These are phyloP conservation scores for Epinotia demarniana DNA, from an alignment of 2,888 invertebrate species.

Conservation along the genomic window DNA sequence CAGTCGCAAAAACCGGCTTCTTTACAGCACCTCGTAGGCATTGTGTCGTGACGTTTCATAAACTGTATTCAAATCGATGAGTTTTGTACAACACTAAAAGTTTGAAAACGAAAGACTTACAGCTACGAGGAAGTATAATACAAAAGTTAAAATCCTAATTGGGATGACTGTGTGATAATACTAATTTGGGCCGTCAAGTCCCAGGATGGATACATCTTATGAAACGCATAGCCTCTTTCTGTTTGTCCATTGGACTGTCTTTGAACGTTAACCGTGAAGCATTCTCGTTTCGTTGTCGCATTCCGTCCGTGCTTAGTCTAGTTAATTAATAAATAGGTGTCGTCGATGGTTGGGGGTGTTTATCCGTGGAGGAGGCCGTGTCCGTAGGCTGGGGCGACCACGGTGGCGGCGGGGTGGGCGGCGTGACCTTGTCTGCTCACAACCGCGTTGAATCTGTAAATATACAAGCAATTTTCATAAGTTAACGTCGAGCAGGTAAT, in stretches of 20 bases:
- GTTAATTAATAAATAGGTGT: conserved; percentile 71
- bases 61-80: conserved; percentile 65
- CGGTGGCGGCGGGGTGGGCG: conserved; percentile 77
- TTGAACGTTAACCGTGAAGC: conserved; percentile 60
- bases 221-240: conserved; percentile 69
- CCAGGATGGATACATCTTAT: conserved; percentile 72
- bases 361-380: conserved; percentile 74
- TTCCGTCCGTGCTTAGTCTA: conserved; percentile 77
- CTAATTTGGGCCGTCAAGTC: conserved; percentile 71
- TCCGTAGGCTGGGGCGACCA: conserved; percentile 67
- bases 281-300: conserved; percentile 63
- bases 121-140: conserved; percentile 80
- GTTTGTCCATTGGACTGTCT: conserved; percentile 49
- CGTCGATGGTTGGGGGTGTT: conserved; percentile 53
- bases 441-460: conserved; percentile 84
- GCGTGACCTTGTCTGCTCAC: conserved; percentile 85
- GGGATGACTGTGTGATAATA: conserved; percentile 46
- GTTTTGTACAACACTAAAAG: conserved; percentile 50
- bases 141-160: conserved; percentile 66
- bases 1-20: conserved; percentile 72
- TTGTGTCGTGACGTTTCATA: conserved; percentile 76
- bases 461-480: conserved; percentile 17
- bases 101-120: conserved; percentile 68
- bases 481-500: background rate
- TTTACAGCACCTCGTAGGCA: conserved; percentile 70